A percentile compares a stretch with the other conserved stretches of the same genome.
phyloP scores from a whole-genome alignment of 2,888 invertebrate genomes.

The Tachina fera region DNA sequence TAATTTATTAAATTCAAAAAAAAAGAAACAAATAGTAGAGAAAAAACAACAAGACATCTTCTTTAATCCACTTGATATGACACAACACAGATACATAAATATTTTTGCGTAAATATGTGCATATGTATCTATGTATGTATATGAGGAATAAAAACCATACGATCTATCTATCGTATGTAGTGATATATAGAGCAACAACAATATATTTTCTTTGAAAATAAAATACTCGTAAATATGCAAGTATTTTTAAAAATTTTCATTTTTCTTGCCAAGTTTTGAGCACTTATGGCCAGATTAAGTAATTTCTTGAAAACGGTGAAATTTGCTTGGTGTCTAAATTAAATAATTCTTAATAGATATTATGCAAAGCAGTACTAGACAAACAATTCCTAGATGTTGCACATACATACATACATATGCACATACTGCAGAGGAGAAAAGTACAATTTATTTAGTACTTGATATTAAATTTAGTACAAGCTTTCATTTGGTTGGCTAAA shows the following conservation, averaged over 20 bases:
- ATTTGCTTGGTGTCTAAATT: slow-evolving; percentile 18
- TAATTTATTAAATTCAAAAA: slow-evolving; percentile 20
- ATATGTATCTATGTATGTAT: slow-evolving; percentile 3
- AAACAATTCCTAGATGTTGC: neutral
- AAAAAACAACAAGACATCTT: slow-evolving; percentile 14
- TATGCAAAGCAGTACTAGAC: slow-evolving; percentile 52
- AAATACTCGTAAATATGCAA: neutral
- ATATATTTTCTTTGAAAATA: slow-evolving; percentile 16
- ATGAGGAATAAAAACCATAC: neutral
- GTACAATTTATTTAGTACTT: slow-evolving; percentile 42
- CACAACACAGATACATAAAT: slow-evolving; percentile 40
- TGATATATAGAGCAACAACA: slow-evolving; percentile 46
- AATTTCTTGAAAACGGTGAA: slow-evolving; percentile 52
- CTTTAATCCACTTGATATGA: slow-evolving; percentile 45
- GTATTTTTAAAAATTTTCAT: slow-evolving; percentile 34
- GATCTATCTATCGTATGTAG: slow-evolving; percentile 23
- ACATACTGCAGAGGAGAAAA: neutral
- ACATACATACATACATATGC: neutral
- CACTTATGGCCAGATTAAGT: slow-evolving; percentile 56
- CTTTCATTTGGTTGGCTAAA: slow-evolving; percentile 43
- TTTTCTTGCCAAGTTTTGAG: slow-evolving; percentile 64
- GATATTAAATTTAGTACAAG: slow-evolving; percentile 62
- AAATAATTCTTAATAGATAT: slow-evolving; percentile 55
- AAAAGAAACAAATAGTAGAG: neutral
- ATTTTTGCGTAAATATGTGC: slow-evolving; percentile 68